Conservation (phyloP, 2,797 vertebrate species). For the Macrochelys suwanniensis region DNA sequence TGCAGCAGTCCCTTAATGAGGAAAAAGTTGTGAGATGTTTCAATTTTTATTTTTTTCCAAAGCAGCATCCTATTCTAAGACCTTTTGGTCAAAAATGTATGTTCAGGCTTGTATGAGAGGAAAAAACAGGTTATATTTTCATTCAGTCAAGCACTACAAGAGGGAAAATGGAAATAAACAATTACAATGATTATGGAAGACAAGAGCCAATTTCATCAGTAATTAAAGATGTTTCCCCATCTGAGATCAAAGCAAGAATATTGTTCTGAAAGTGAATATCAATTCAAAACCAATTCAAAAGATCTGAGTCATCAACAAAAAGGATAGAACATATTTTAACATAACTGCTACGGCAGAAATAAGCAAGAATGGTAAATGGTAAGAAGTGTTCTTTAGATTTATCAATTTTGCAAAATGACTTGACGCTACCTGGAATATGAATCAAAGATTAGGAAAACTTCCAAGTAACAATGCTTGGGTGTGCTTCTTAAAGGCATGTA, state of each 20-base stretch:
- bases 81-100: neutral
- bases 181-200: neutral
- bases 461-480: neutral
- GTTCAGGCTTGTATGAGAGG: neutral
- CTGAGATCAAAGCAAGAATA: neutral
- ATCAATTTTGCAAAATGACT: neutral
- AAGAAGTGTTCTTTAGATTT: neutral
- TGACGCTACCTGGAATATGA: neutral
- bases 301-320: neutral
- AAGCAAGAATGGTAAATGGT: neutral
- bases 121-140: neutral
- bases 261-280: neutral
- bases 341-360: neutral
- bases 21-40: neutral
- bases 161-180: neutral
- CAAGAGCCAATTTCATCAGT: neutral
- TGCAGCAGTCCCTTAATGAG: neutral
- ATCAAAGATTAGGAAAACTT: neutral
- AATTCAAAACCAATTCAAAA: neutral
- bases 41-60: neutral
- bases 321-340: fast-evolving
- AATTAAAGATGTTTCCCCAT: neutral
- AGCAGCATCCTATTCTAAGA: neutral
- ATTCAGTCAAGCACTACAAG: neutral
- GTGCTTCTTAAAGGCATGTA: neutral